phyloP scores from a whole-genome alignment of 2,113 vertebrate species.

The Xiphophorus couchianus region DNA sequence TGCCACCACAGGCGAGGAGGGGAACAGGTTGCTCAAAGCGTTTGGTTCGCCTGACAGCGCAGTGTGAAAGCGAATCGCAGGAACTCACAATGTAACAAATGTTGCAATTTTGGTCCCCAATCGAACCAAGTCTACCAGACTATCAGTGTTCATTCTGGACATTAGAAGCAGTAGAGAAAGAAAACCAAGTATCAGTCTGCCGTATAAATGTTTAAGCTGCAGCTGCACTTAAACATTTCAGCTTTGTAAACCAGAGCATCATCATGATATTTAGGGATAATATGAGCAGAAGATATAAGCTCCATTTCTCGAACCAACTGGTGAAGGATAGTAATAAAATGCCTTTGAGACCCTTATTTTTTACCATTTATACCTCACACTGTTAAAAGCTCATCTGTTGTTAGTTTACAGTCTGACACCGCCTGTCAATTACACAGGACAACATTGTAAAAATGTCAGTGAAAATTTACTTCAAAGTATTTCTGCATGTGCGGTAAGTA shows the following conservation, averaged over 20 bases:
- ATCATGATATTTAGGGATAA: not conserved
- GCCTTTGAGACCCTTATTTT: not conserved
- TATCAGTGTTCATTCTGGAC: too few relatives aligned
- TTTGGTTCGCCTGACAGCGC: too few relatives aligned
- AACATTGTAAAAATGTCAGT: not conserved
- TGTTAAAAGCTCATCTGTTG: not conserved
- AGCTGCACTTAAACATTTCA: not conserved
- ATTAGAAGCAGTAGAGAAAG: too few relatives aligned
- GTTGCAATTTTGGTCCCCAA: too few relatives aligned
- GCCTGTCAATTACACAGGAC: not conserved
- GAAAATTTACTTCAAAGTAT: slow-evolving; percentile 4
- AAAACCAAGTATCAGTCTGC: too few relatives aligned
- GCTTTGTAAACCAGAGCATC: not conserved
- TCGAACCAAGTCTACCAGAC: too few relatives aligned
- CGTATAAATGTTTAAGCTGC: too few relatives aligned
- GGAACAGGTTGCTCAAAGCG: too few relatives aligned
- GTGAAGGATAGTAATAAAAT: not conserved
- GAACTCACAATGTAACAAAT: too few relatives aligned
- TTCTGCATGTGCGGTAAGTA: not conserved
- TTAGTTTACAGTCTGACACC: not conserved
- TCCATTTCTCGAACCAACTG: not conserved
- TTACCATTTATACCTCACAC: not conserved
- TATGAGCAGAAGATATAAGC: not conserved
- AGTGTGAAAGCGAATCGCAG: too few relatives aligned
- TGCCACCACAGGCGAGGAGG: too few relatives aligned